A percentile compares a stretch with the other conserved stretches of the same genome.
phyloP scores from a whole-genome alignment of 2,797 vertebrate species.

The Brachyalestes nurse region DNA sequence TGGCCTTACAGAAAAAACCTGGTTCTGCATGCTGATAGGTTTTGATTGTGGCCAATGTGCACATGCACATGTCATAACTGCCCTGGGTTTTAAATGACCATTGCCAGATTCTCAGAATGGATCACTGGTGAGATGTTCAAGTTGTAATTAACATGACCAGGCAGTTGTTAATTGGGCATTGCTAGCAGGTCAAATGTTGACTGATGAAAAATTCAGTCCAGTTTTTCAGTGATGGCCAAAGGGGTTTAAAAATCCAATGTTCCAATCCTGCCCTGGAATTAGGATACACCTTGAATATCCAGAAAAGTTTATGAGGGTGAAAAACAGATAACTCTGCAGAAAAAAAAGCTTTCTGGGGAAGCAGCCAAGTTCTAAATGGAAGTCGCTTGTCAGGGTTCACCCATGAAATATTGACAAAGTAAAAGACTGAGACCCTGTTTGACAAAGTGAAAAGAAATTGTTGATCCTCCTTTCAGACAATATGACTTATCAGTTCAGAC shows the following conservation, averaged over 20 bases:
- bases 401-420: constrained; percentile 49
- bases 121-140: too few species aligned
- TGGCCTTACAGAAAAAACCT: too few species aligned
- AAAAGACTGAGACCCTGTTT: constrained; percentile 38
- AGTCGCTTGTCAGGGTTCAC: constrained; percentile 44
- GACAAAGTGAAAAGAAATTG: constrained; percentile 44
- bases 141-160: too few species aligned
- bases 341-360: constrained; percentile 39
- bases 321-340: constrained; percentile 34
- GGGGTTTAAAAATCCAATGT: not conserved
- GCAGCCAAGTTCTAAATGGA: constrained; percentile 33
- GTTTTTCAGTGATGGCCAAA: too few species aligned
- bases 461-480: constrained; percentile 42
- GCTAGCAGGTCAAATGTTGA: too few species aligned
- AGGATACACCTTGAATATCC: constrained; percentile 13
- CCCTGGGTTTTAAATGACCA: too few species aligned
- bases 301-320: not conserved
- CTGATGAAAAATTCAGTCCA: too few species aligned
- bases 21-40: too few species aligned
- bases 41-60: too few species aligned
- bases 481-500: constrained; percentile 32
- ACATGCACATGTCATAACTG: too few species aligned
- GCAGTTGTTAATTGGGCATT: too few species aligned
- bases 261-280: not conserved
- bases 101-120: too few species aligned